Base-by-base conservation (phyloP, 1,140 invertebrate species). In the Metopolophium dirhodum region DNA sequence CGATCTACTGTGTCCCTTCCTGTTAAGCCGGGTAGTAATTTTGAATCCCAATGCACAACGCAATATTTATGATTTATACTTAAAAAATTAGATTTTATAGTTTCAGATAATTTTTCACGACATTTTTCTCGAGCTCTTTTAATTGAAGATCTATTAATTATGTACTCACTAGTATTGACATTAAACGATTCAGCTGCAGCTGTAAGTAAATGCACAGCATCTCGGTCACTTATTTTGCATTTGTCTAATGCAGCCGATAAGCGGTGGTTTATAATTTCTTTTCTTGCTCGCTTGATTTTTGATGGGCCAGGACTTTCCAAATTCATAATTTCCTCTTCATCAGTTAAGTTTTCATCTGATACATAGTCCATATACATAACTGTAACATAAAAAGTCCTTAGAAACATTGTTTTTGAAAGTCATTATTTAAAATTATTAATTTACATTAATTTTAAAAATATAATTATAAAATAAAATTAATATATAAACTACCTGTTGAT, bases 121-220 rank as follows among this genome's bases (percentile, higher is more conserved):
- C 30, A 30, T 1, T 68, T 68, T 68, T 68, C 6, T 85, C 82
- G 82, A 85, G 23, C 22, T 22, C 37, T 83, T 82, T 83, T 83
- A 83, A 83, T 83, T 83, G 82, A 83, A n/a, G 82, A n/a, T 83
- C 82, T 83, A 83, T 83, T 83, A 37, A 83, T 37, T 37, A 83
- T 37, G 82, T 83, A 83, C 57, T 61, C 54, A 61, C 57, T 61
- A 61, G 57, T 61, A 54, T 89, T 54, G 20, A 49, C 45, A 18
- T 54, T n/a, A 89, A 89, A 89, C 45, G 18, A n/a, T 89, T 89
- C 87, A 45, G 87, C 87, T n/a, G 87, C 87, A 23, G 87, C 87
- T n/a, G 45, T 47, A 22, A 47, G 45, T n/a, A 89, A 47, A 90
- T 90, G 88, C 7, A 90, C 88, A 23, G 88, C 88, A 37, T 90